Evolutionary conservation across 2,797 vertebrate genomes (phyloP), one percentile per base, ranked within the genome.

Genomic region (Ibycter americanus): DNA sequence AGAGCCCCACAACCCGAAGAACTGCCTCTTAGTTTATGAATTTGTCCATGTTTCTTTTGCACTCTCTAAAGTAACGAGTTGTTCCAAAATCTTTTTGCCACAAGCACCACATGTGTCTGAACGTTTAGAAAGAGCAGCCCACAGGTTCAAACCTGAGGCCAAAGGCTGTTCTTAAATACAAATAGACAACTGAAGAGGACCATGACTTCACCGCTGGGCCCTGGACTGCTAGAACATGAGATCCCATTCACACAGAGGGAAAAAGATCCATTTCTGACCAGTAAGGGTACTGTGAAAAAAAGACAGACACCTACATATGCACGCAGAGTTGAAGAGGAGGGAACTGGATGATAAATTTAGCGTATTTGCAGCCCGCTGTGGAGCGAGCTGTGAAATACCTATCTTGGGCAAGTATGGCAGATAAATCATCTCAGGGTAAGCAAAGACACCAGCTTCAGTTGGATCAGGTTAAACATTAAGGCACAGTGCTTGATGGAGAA

Each of bases 221-320:
- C 55, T 12, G 40, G 16, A 3, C 34, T 38, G 55, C 44, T 17
- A 42, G 11, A 58, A 26, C 0, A 16, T 0, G 13, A 58, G 21
- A 58, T 6, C 10, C 23, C 32, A 6, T 18, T 58, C 4, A 29
- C 9, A 31, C 6, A 19, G 27, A 11, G 31, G 14, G 7, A 21
- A 31, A 40, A 73, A n/a, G 8, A 56, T 18, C 18, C 4, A 26
- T 29, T 61, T 68, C 29, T 36, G 61, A 81, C 36, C 55, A 61
- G 29, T 5, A 25, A 63, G 17, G 0, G 2, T 15, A 18, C 19
- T 17, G 26, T 15, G 20, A 44, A 67, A 34, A 34, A 42, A 15
- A 7, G 22, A n/a, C 27, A 71, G 36, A 17, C 10, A 13, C 0
- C 0, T 12, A 42, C 54, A 20, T 2, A 9, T 1, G 0, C 31